These are phyloP conservation scores for Illadopsis cleaveri DNA, from an alignment of 2,113 vertebrate species.

Conservation along the genomic window DNA sequence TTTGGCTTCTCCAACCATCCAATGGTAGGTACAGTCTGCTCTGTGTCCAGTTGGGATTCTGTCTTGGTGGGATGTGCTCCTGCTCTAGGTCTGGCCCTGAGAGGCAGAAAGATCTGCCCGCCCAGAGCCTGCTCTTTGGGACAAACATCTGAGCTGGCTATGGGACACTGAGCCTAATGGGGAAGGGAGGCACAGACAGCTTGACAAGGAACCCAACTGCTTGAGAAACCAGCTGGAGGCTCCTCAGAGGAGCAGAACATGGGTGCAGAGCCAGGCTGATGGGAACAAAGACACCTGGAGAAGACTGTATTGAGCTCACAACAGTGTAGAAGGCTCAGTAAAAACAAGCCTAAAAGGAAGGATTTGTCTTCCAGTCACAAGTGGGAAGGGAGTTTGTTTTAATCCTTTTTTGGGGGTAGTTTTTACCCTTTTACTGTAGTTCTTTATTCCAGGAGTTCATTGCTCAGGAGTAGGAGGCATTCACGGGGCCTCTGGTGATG, in stretches of 20 bases:
- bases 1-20: background rate
- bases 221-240: background rate
- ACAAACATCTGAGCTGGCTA: background rate
- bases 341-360: background rate
- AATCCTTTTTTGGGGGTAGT: background rate
- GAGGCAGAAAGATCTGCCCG: background rate
- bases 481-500: background rate
- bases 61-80: background rate
- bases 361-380: background rate
- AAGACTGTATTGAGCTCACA: background rate
- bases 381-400: background rate
- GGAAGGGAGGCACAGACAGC: background rate
- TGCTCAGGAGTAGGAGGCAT: background rate
- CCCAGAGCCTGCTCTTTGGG: background rate
- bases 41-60: background rate
- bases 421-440: background rate
- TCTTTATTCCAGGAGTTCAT: background rate
- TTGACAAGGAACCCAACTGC: background rate
- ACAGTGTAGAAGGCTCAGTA: background rate
- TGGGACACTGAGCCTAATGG: background rate
- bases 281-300: background rate
- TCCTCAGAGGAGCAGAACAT: background rate
- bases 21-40: background rate
- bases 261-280: background rate
- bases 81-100: background rate